Conservation (phyloP, 2,797 vertebrate genomes). For the Borostomias antarcticus region DNA sequence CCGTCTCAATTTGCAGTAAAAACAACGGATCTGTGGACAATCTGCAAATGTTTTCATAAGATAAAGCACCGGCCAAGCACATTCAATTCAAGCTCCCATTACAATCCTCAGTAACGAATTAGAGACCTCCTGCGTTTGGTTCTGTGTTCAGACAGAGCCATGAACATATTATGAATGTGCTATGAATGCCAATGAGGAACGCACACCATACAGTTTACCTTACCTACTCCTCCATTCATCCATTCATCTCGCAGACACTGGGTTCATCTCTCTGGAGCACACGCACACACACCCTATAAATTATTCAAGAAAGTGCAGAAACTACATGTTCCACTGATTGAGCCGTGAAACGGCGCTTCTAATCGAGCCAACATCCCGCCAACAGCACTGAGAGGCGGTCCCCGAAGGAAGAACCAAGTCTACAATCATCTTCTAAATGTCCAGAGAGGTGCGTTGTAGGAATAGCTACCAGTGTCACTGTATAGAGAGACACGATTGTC, state of each 20-base stretch:
- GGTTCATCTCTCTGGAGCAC: no score
- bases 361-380: no score
- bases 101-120: not conserved
- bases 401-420: not conserved
- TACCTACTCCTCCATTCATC: no score
- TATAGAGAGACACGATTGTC: conserved; percentile 30
- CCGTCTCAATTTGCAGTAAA: conserved; percentile 16
- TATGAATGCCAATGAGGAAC: no score
- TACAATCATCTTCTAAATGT: not conserved
- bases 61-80: not conserved
- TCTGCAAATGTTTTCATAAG: not conserved
- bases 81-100: not conserved
- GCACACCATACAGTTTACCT: no score
- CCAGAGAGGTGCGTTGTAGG: no score
- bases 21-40: conserved; percentile 2
- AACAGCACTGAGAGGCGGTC: no score
- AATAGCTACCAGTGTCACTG: not conserved
- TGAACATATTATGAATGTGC: not conserved
- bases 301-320: no score
- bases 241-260: no score
- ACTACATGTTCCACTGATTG: not conserved
- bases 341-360: no score
- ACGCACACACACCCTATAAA: no score
- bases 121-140: not conserved
- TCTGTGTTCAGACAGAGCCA: not conserved